Evolutionary conservation across 2,888 invertebrate species (phyloP).

Genomic region (Drosophila neonasuta): DNA sequence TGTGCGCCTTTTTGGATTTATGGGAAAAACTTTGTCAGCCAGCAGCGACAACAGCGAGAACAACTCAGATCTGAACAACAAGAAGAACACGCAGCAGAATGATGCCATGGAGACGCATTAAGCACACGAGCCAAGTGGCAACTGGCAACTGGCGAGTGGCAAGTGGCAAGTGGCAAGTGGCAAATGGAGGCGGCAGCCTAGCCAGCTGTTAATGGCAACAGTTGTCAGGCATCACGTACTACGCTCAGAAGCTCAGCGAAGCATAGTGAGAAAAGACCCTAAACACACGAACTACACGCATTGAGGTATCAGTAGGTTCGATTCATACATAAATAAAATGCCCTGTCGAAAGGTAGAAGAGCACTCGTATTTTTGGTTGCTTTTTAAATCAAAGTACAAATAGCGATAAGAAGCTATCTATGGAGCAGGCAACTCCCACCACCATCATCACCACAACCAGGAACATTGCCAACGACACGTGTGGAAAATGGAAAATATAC

Average conservation of each 20-base stretch:
- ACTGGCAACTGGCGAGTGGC: slow-evolving; percentile 5
- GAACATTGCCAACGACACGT: slow-evolving; percentile 24
- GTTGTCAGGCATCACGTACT: slow-evolving; percentile 64
- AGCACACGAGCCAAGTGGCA: slow-evolving; percentile 49
- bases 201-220: slow-evolving; percentile 77
- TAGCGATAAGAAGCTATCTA: slow-evolving; percentile 34
- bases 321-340: slow-evolving; percentile 51
- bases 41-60: slow-evolving; percentile 34
- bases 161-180: background rate
- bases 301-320: slow-evolving; percentile 27
- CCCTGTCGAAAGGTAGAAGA: slow-evolving; percentile 16
- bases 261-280: slow-evolving; percentile 1
- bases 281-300: slow-evolving; percentile 15
- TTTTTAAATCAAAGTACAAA: slow-evolving; percentile 43
- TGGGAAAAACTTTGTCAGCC: slow-evolving; percentile 63
- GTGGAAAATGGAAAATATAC: slow-evolving; percentile 29
- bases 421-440: background rate
- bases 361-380: background rate
- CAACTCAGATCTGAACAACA: slow-evolving; percentile 19
- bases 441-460: background rate
- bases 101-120: slow-evolving; percentile 71
- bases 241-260: slow-evolving; percentile 6
- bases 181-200: slow-evolving; percentile 22
- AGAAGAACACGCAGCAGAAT: slow-evolving; percentile 45
- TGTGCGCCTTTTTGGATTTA: slow-evolving; percentile 37